These are phyloP conservation scores for Callosobruchus maculatus DNA, from an alignment of 2,888 invertebrate species.

Conservation along the genomic window DNA sequence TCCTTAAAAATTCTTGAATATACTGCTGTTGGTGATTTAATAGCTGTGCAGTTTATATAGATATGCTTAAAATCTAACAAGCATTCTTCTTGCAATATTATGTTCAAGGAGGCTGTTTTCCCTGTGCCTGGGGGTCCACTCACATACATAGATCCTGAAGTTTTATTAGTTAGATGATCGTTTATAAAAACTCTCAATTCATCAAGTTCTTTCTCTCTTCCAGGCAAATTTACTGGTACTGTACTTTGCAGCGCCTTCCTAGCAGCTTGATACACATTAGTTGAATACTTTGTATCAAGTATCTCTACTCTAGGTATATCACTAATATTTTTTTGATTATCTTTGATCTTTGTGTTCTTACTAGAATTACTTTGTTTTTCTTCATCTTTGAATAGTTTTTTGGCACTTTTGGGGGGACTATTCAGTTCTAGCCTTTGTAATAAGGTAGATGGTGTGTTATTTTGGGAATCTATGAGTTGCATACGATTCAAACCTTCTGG, in stretches of 20 bases:
- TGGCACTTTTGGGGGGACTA: conserved; percentile 10
- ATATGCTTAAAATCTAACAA: conserved; percentile 56
- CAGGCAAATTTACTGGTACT: conserved; percentile 53
- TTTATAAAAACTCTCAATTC: conserved; percentile 67
- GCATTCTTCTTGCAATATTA: conserved; percentile 61
- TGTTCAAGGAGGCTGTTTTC: conserved; percentile 84
- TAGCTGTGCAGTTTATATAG: conserved; percentile 84
- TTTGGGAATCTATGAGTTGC: neutral
- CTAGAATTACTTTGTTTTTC: neutral
- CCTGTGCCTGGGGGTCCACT: conserved; percentile 98
- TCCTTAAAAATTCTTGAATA: conserved; percentile 75
- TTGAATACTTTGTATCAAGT: conserved; percentile 6
- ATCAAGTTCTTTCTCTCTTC: conserved; percentile 76
- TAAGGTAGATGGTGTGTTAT: conserved; percentile 17
- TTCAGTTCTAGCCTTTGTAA: conserved; percentile 17
- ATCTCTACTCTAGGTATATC: neutral
- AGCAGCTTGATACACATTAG: conserved; percentile 38
- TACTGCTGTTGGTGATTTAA: conserved; percentile 78
- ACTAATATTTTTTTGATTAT: neutral
- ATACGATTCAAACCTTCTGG: neutral
- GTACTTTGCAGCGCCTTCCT: conserved; percentile 45
- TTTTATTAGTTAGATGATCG: conserved; percentile 59
- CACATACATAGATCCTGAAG: conserved; percentile 83
- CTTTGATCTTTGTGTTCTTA: neutral
- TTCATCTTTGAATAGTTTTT: neutral